A percentile compares a stretch with the other conserved stretches of the same genome.
Conservation (phyloP, 2,888 invertebrate genomes). For the Cryptus viduatorius region DNA sequence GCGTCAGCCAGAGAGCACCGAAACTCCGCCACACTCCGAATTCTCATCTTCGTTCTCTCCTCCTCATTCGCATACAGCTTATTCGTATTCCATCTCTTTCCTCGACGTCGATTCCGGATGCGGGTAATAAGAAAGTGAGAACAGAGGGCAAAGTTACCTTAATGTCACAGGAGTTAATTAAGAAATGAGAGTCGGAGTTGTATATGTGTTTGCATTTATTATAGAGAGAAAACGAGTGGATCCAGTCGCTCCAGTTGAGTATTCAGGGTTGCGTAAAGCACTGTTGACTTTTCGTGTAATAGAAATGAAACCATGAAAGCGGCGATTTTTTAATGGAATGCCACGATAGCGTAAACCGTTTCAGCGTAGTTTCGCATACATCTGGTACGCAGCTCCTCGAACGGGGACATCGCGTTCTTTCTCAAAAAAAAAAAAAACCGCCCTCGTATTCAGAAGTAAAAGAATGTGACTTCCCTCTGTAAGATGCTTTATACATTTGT, state of each 20-base stretch:
- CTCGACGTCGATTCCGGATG: not conserved
- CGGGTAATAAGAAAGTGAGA: not conserved
- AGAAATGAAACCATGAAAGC: no score
- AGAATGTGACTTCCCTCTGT: not conserved
- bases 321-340: not conserved
- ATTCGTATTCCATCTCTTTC: not conserved
- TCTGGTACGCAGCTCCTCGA: not conserved
- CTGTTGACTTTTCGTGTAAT: not conserved
- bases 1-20: not conserved
- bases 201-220: slow-evolving; percentile 76
- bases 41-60: not conserved
- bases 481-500: slow-evolving; percentile 4
- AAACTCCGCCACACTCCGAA: not conserved
- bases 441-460: not conserved
- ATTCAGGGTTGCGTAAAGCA: not conserved
- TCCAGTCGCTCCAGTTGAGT: not conserved
- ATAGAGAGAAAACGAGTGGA: not conserved
- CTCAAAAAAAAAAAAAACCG: no score
- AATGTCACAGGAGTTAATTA: slow-evolving; percentile 79
- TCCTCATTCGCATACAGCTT: not conserved
- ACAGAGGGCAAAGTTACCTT: slow-evolving; percentile 63
- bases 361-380: not conserved
- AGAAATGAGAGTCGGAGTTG: slow-evolving; percentile 71
- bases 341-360: not conserved
- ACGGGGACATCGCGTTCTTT: not conserved